Conservation (phyloP, 2,888 invertebrate genomes). For the Pristionchus entomophagus region DNA sequence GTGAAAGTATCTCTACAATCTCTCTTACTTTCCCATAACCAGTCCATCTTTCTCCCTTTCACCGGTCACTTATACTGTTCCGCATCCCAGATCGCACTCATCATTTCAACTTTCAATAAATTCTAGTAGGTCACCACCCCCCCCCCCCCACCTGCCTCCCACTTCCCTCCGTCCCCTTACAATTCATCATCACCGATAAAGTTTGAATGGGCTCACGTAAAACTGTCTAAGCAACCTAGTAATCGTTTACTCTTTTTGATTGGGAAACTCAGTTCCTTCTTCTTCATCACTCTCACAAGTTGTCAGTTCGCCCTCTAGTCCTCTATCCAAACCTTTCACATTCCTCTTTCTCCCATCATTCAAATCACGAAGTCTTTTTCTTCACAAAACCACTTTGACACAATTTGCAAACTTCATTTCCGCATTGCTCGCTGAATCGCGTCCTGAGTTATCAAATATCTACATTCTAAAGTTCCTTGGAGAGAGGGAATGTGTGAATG, state of each 20-base stretch:
- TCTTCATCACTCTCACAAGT: neutral
- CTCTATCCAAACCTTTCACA: neutral
- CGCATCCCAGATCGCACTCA: constrained; percentile 13
- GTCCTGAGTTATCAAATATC: too few relatives aligned
- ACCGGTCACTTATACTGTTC: neutral
- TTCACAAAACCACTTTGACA: neutral
- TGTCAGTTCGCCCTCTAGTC: constrained; percentile 8
- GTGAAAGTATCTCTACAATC: neutral
- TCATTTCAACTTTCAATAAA: neutral
- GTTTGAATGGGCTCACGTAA: constrained; percentile 8
- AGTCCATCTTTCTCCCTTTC: neutral
- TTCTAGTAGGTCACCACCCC: too few relatives aligned
- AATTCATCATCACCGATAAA: neutral
- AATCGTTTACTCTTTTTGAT: constrained; percentile 11
- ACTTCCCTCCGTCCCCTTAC: neutral
- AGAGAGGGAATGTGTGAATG: too few relatives aligned
- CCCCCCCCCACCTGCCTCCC: too few relatives aligned
- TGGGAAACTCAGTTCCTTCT: neutral
- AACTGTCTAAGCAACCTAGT: constrained; percentile 10
- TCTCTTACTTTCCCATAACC: constrained; percentile 17
- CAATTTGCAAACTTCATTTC: neutral
- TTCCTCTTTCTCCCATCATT: neutral
- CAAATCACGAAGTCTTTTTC: neutral
- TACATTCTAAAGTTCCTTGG: too few relatives aligned
- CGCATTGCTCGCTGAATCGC: too few relatives aligned